Conservation (phyloP, 2,797 vertebrate species). For the Dromococcyx pavoninus region DNA sequence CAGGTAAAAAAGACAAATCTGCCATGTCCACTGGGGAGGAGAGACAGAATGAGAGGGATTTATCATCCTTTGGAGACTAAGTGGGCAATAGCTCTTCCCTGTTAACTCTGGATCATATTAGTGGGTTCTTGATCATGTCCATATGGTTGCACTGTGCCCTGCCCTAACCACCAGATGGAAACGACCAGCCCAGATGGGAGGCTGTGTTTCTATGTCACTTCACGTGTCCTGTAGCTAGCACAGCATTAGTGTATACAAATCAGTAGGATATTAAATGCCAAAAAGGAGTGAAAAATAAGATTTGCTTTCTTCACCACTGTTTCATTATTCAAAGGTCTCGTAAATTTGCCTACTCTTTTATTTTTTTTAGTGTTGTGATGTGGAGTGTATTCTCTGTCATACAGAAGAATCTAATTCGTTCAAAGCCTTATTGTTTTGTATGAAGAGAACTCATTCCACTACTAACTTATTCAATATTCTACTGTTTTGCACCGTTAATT, state of each 20-base stretch:
- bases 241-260: background rate
- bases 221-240: background rate
- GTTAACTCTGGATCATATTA: background rate
- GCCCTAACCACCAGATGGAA: background rate
- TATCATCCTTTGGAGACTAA: conserved; percentile 27
- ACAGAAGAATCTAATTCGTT: background rate
- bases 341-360: background rate
- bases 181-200: background rate
- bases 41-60: conserved; percentile 20
- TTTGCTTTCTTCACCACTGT: background rate
- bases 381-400: background rate
- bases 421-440: conserved; percentile 22
- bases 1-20: background rate
- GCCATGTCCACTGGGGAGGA: background rate
- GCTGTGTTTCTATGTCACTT: background rate
- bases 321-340: background rate
- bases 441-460: background rate
- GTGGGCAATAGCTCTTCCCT: background rate
- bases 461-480: background rate
- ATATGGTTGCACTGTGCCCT: conserved; percentile 24
- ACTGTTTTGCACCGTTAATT: background rate
- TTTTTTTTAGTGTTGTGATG: background rate
- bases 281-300: background rate
- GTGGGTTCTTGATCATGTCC: conserved; percentile 16
- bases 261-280: background rate